A percentile compares a stretch with the other conserved stretches of the same genome.
These are phyloP conservation scores for Nemotelus pantherinus DNA, from an alignment of 2,888 invertebrate species.

Conservation along the genomic window DNA sequence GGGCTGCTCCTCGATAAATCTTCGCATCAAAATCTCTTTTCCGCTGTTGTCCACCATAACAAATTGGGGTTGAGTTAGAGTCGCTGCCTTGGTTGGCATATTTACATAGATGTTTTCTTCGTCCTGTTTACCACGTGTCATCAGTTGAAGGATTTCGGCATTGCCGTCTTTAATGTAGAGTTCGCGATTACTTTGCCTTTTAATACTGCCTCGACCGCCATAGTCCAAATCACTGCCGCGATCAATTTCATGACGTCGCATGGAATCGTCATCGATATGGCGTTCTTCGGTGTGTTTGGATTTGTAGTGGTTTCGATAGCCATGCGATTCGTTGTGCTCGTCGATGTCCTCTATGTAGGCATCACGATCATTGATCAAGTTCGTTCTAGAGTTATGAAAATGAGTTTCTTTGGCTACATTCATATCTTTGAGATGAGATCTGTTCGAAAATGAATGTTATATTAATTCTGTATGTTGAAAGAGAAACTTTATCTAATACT, in stretches of 20 bases:
- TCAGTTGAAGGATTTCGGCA: constrained; percentile 81
- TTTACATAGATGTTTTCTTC: constrained; percentile 72
- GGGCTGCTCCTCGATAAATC: constrained; percentile 85
- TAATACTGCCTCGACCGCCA: constrained; percentile 60
- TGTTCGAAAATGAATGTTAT: constrained; percentile 49
- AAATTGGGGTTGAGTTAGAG: constrained; percentile 70
- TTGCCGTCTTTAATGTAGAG: constrained; percentile 86
- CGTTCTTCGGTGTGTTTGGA: constrained; percentile 58
- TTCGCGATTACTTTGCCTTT: constrained; percentile 67
- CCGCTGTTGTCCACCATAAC: constrained; percentile 80
- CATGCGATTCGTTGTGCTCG: constrained; percentile 62
- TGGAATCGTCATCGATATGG: constrained; percentile 76
- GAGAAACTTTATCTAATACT: constrained; percentile 32
- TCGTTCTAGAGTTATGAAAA: constrained; percentile 64
- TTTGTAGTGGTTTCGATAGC: constrained; percentile 52
- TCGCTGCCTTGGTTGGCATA: constrained; percentile 66
- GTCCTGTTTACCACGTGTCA: constrained; percentile 78
- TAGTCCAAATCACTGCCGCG: constrained; percentile 75
- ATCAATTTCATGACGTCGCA: constrained; percentile 80
- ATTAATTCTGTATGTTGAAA: neutral
- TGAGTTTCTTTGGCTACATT: constrained; percentile 63
- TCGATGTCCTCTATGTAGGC: constrained; percentile 61
- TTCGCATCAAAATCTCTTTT: constrained; percentile 83
- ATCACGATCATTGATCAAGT: constrained; percentile 64
- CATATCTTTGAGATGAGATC: constrained; percentile 57